These are phyloP conservation scores for Cardiocondyla obscurior DNA, from an alignment of 1,140 invertebrate species.

Conservation along the genomic window DNA sequence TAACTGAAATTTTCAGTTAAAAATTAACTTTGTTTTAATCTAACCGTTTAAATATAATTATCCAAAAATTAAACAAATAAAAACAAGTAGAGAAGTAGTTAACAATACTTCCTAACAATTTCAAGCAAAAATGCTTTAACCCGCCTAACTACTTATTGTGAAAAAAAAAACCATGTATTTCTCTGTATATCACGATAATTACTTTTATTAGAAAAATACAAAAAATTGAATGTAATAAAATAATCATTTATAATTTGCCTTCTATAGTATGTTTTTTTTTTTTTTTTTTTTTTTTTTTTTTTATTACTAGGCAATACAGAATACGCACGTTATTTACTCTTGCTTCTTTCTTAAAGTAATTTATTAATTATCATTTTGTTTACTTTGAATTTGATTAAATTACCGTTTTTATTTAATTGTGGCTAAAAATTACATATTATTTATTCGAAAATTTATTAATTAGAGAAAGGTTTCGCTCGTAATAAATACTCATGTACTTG, in stretches of 20 bases:
- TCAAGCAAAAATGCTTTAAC: neutral
- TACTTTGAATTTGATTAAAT: no score
- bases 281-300: no score
- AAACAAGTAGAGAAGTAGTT: no score
- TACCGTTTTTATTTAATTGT: no score
- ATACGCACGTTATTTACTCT: no score
- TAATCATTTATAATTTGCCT: neutral
- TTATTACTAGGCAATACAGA: neutral
- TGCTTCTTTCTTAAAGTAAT: no score
- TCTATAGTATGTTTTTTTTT: slow-evolving; percentile 26
- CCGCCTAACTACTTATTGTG: neutral
- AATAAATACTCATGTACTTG: neutral
- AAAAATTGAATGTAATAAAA: neutral
- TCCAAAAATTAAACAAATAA: no score
- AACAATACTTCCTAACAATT: neutral
- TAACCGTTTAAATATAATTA: no score
- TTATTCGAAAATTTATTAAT: no score
- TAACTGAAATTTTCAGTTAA: neutral
- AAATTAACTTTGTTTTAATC: neutral
- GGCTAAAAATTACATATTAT: no score
- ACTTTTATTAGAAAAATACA: neutral
- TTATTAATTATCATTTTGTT: no score
- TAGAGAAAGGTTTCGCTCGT: neutral
- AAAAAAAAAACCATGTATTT: neutral
- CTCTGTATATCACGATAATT: neutral